A percentile compares a stretch with the other conserved stretches of the same genome.
These are phyloP conservation scores for Sphaerophoria taeniata DNA, from an alignment of 2,888 invertebrate genomes.

Conservation along the genomic window DNA sequence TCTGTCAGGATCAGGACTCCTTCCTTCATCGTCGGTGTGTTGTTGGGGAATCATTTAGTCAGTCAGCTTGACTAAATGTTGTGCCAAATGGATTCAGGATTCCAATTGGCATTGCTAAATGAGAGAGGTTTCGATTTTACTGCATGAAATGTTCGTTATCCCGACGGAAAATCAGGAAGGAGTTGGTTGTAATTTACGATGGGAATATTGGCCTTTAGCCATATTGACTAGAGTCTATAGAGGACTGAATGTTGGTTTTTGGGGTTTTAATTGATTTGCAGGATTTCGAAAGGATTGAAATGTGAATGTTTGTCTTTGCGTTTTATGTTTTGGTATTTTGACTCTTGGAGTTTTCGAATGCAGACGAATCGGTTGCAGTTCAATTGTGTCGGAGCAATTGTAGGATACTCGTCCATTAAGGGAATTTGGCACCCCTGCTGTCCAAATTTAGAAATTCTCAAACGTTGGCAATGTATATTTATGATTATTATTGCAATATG, in stretches of 20 bases:
- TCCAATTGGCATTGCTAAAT: constrained; percentile 70
- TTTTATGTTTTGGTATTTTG: constrained; percentile 52
- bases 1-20: background rate
- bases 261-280: constrained; percentile 22
- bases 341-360: constrained; percentile 34
- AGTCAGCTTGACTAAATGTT: constrained; percentile 61
- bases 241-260: constrained; percentile 39
- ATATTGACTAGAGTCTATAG: constrained; percentile 7
- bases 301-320: constrained; percentile 9
- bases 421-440: too few species aligned
- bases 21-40: constrained; percentile 11
- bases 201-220: constrained; percentile 58
- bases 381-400: constrained; percentile 55
- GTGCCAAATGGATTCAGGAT: constrained; percentile 61
- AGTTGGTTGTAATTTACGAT: constrained; percentile 69
- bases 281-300: constrained; percentile 30
- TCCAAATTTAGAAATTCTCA: too few species aligned
- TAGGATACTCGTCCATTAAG: too few species aligned
- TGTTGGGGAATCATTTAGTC: constrained; percentile 57
- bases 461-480: too few species aligned
- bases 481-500: too few species aligned
- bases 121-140: constrained; percentile 68
- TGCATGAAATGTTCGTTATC: constrained; percentile 11
- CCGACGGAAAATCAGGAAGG: constrained; percentile 1
- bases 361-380: constrained; percentile 38